Base-by-base conservation (phyloP, 2,113 vertebrate species). In the Sander vitreus region DNA sequence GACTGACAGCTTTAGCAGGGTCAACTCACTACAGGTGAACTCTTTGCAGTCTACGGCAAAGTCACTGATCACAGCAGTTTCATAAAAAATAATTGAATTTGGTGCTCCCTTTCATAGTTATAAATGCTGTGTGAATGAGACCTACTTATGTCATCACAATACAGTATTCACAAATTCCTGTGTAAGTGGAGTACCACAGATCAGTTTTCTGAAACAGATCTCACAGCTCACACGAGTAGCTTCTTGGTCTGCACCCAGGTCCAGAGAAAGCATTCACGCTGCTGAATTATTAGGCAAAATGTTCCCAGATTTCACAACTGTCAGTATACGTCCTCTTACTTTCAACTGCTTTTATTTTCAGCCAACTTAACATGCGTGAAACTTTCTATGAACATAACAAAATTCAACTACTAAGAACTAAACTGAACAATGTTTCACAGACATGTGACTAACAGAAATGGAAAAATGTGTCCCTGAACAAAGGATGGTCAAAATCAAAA, bases 271-370 rank as follows among this genome's bases (percentile, higher is more conserved):
- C 0, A 0, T 54, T 53, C 19, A 36, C 23, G 25, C 58, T 50
- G 21, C 21, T 64, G 27, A 75, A 50, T 62, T 68, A 47, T 45
- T 36, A n/a, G 30, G 5, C n/a, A 11, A 69, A 67, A 77, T 69
- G 3, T 12, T 58, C 30, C 54, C 30, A 64, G 33, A 74, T 48
- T 70, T 73, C 59, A 27, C 80, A 71, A 5, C 39, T 66, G 25
- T 55, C 71, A n/a, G n/a, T n/a, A n/a, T n/a, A n/a, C 25, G 2
- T 25, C 25, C 25, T 25, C 25, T 25, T 2, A 25, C 25, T 25
- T 25, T 25, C 25, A 25, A 25, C 25, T 25, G 25, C 25, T 25
- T 25, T 25, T 25, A 25, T 25, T 25, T 25, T 25, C 25, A 25
- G 25, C 25, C 25, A 25, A 25, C 25, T 25, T 25, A 25, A 25